These are phyloP conservation scores for Otus sunia DNA, from an alignment of 2,113 vertebrate species.

Conservation along the genomic window DNA sequence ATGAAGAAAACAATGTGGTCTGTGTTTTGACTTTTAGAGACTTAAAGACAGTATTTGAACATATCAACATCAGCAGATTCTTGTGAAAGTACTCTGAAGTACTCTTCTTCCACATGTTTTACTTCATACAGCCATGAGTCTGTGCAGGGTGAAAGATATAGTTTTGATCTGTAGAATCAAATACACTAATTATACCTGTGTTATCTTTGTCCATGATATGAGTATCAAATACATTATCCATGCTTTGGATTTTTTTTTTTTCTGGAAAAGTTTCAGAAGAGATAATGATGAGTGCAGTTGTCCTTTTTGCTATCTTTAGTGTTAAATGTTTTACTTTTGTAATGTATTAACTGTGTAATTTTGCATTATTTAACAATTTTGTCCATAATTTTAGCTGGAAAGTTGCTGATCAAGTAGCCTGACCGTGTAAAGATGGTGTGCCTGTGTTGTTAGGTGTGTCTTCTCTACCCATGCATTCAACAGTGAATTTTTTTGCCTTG, in stretches of 20 bases:
- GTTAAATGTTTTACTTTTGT: not conserved
- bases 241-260: not conserved
- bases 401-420: not conserved
- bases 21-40: not conserved
- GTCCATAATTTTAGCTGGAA: not conserved
- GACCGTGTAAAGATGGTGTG: not conserved
- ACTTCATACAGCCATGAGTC: not conserved
- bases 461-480: fast-evolving
- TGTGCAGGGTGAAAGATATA: not conserved
- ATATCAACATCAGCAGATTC: not conserved
- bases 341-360: not conserved
- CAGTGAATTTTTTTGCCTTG: not conserved
- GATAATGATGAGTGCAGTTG: not conserved
- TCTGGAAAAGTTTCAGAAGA: not conserved
- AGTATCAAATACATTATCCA: not conserved
- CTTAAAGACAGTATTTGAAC: not conserved
- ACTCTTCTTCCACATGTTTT: not conserved
- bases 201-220: no score
- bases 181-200: not conserved
- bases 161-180: not conserved
- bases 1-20: fast-evolving
- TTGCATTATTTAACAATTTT: not conserved
- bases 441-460: not conserved
- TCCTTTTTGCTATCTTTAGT: not conserved
- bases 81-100: not conserved